Evolutionary conservation across 2,113 vertebrate species (phyloP).

Genomic region (Otolemur garnettii): DNA sequence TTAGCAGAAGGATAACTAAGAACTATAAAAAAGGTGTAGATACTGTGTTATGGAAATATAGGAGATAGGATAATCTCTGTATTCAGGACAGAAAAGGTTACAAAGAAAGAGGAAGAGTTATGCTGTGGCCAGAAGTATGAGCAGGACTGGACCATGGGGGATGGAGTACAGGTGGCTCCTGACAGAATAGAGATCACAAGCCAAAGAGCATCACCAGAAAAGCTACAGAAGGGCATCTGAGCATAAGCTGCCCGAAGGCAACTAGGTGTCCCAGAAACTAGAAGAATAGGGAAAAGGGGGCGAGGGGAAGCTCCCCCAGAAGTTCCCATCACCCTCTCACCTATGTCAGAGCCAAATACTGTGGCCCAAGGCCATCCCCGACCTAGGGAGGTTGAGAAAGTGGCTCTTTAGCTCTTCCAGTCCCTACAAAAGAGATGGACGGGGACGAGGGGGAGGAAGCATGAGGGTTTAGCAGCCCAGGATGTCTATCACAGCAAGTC

Average conservation of each 20-base stretch:
- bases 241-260: neutral
- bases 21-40: neutral
- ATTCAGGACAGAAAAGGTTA: neutral
- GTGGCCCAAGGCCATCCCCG: neutral
- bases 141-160: accelerated
- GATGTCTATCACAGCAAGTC: neutral
- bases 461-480: neutral
- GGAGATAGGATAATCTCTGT: neutral
- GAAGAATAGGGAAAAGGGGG: neutral
- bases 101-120: neutral
- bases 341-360: neutral
- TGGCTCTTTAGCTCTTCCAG: neutral
- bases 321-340: neutral
- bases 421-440: neutral
- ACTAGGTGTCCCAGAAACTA: neutral
- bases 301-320: neutral
- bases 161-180: neutral
- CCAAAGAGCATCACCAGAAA: neutral
- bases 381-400: neutral
- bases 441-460: neutral
- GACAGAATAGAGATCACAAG: neutral
- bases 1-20: neutral
- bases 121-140: neutral
- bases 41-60: neutral
- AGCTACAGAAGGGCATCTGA: no score